A percentile compares a stretch with the other conserved stretches of the same genome.
phyloP scores from a whole-genome alignment of 2,113 vertebrate genomes.

The Grammomys dolichurus region DNA sequence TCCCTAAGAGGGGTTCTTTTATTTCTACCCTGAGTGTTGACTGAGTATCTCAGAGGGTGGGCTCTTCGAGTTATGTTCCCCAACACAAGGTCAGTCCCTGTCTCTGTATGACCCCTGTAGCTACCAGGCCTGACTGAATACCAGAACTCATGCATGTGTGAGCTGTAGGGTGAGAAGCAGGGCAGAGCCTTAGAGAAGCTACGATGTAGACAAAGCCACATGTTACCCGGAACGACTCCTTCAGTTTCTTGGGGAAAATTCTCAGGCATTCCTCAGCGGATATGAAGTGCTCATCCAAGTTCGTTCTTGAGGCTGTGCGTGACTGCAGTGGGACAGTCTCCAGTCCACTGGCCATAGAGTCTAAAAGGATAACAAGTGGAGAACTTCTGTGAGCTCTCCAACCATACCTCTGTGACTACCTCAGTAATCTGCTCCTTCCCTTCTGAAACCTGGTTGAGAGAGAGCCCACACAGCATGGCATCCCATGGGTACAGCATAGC shows the following conservation, averaged over 20 bases:
- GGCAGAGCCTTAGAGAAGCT: not conserved
- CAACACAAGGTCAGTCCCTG: too few relatives aligned
- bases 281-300: constrained; percentile 52
- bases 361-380: constrained; percentile 56
- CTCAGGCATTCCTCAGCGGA: constrained; percentile 85
- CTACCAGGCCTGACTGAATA: fast-evolving
- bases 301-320: not conserved
- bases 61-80: not conserved
- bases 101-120: not conserved
- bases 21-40: not conserved
- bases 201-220: not conserved
- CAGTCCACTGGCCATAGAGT: not conserved
- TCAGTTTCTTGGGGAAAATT: constrained; percentile 82
- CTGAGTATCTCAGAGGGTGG: not conserved
- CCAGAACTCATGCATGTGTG: not conserved
- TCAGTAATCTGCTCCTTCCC: fast-evolving
- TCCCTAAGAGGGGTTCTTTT: not conserved
- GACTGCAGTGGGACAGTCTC: not conserved
- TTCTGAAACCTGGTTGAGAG: fast-evolving
- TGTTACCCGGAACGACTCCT: constrained; percentile 82
- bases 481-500: fast-evolving
- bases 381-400: fast-evolving
- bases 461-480: fast-evolving
- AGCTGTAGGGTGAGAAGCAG: not conserved
- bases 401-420: fast-evolving